Percentiles rank a stretch among this genome's conserved stretches.
phyloP scores from a whole-genome alignment of 2,888 invertebrate genomes.

The Ecliptopera silaceata region DNA sequence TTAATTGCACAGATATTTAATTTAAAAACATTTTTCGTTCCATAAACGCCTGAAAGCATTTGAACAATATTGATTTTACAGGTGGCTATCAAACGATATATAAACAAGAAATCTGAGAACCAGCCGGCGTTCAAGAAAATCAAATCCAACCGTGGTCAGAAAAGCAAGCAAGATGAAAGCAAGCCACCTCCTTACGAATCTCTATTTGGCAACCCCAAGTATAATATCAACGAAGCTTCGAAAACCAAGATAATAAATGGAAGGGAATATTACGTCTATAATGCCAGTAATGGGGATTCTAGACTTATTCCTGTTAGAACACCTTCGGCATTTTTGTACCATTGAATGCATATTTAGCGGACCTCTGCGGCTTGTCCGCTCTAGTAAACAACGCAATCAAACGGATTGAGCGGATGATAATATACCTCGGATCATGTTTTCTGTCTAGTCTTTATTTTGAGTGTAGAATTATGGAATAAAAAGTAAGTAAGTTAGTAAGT shows the following conservation, averaged over 20 bases:
- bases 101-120: constrained; percentile 35
- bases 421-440: constrained; percentile 5
- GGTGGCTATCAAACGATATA: constrained; percentile 58
- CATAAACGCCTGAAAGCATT: not conserved
- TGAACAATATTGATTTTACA: constrained; percentile 40
- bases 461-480: not conserved
- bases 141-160: constrained; percentile 38
- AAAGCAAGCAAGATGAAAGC: constrained; percentile 49
- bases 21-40: no score
- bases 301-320: constrained; percentile 88
- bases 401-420: not conserved
- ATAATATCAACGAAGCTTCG: constrained; percentile 52
- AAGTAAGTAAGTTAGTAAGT: not conserved
- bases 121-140: constrained; percentile 34
- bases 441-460: not conserved
- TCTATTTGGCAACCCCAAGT: constrained; percentile 73
- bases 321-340: constrained; percentile 90
- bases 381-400: not conserved
- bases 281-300: constrained; percentile 83
- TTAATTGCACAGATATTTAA: no score
- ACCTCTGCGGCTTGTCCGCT: constrained; percentile 5
- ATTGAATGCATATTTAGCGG: constrained; percentile 46
- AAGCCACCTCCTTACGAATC: constrained; percentile 87
- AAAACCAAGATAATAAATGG: constrained; percentile 87
- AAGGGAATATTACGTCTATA: constrained; percentile 88